Percentiles rank a stretch among this genome's conserved stretches.
Conservation (phyloP, 1,140 invertebrate genomes). For the Drosophila leontia region DNA sequence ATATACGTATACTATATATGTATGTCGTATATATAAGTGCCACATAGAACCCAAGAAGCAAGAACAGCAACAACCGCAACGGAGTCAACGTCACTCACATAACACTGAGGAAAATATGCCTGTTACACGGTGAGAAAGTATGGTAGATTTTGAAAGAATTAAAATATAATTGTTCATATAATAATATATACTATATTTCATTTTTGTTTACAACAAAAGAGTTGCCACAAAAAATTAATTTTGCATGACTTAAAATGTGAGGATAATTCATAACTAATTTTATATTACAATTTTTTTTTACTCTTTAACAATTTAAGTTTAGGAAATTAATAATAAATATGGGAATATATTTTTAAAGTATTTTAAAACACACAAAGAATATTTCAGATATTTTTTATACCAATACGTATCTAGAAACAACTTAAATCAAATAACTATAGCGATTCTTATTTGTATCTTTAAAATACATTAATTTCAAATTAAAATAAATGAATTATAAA, state of each 20-base stretch:
- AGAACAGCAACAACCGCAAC: slow-evolving; percentile 43
- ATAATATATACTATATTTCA: background rate
- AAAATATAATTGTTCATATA: background rate
- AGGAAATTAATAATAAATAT: no score
- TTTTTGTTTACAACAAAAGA: background rate
- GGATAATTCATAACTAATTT: background rate
- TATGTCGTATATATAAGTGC: slow-evolving; percentile 16
- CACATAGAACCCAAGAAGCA: slow-evolving; percentile 29
- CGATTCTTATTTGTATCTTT: background rate
- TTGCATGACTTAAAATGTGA: background rate
- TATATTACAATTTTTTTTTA: background rate
- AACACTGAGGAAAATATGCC: slow-evolving; percentile 30
- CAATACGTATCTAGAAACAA: background rate
- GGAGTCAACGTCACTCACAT: slow-evolving; percentile 77
- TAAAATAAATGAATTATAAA: background rate
- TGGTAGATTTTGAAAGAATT: background rate
- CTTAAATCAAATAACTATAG: background rate
- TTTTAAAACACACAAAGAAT: background rate
- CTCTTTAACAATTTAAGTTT: no score
- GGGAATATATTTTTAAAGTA: background rate
- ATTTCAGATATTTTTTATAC: no score
- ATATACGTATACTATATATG: slow-evolving; percentile 2
- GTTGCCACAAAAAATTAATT: background rate
- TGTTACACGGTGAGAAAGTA: slow-evolving; percentile 11
- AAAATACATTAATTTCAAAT: background rate